Evolutionary conservation across 2,888 invertebrate species (phyloP), one percentile per base, ranked within the genome.

Genomic region (Shargacucullia verbasci): DNA sequence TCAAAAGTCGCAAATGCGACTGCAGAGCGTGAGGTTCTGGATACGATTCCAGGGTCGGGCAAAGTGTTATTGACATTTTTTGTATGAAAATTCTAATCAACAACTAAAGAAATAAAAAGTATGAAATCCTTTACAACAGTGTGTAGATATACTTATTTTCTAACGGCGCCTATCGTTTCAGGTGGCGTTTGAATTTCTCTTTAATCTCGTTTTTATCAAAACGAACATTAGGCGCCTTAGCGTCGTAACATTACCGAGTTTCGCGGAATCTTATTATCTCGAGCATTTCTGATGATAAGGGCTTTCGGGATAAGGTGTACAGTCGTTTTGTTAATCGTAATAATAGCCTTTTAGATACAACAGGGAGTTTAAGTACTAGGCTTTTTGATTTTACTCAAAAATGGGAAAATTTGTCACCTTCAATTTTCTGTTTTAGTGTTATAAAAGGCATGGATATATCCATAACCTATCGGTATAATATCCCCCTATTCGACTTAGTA

Each of bases 171-270:
- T 59, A 65, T 67, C 59, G 63, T 61, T 50, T 27, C 60, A 71
- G 76, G 66, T 68, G 64, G 58, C 52, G 57, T 70, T 69, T 58
- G 53, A 71, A 68, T 61, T 64, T 57, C 43, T 64, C 13, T 62
- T 67, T 64, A 70, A 79, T 77, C 46, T 44, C 37, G 45, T 64
- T 74, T 69, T 70, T 67, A 74, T 74, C 66, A 70, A 77, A 69
- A 67, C 37, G 62, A 56, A 62, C 68, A 62, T 65, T 70, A 65
- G 49, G 52, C 61, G 45, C 43, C 50, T 31, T 29, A 46, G 34
- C 44, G 41, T 44, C 56, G 54, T 60, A 59, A 52, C 59, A 59
- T 67, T 67, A 50, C 53, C 10, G 37, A 55, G 38, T 67, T 66
- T 43, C 54, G 31, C 11, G 25, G 29, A 62, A 55, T 59, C 49